Evolutionary conservation across 1,140 invertebrate genomes (phyloP).

Genomic region (Atopsyche davidsoni): DNA sequence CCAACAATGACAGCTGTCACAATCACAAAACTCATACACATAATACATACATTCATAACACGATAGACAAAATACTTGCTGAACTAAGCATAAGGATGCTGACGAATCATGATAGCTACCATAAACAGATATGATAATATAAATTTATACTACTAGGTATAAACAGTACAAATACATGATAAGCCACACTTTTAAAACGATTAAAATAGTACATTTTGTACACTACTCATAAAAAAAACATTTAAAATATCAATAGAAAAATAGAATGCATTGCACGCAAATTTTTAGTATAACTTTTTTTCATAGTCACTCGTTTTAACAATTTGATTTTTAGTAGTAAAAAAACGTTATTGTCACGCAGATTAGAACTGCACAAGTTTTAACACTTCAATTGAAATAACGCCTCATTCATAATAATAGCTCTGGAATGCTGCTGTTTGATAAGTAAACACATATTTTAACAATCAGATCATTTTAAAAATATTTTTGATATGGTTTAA

Average conservation of each 20-base stretch:
- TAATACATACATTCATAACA: neutral
- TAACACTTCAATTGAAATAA: too few relatives aligned
- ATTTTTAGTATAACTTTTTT: too few relatives aligned
- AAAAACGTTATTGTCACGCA: too few relatives aligned
- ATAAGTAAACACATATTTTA: neutral
- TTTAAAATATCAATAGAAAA: too few relatives aligned
- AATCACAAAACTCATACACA: neutral
- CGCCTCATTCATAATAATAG: too few relatives aligned
- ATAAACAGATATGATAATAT: neutral
- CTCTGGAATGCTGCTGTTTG: neutral
- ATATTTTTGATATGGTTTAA: neutral
- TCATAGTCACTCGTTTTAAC: too few relatives aligned
- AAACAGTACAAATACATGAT: neutral
- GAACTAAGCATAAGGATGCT: neutral
- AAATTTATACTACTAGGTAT: neutral
- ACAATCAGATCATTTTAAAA: neutral
- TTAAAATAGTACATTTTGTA: too few relatives aligned
- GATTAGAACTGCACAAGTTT: too few relatives aligned
- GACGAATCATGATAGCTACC: neutral
- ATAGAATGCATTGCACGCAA: too few relatives aligned
- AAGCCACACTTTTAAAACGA: neutral
- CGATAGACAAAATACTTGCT: neutral
- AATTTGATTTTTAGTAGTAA: too few relatives aligned
- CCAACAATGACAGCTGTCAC: neutral
- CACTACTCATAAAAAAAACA: too few relatives aligned